Evolutionary conservation across 2,113 vertebrate species (phyloP).

Genomic region (Chloroceryle aenea): DNA sequence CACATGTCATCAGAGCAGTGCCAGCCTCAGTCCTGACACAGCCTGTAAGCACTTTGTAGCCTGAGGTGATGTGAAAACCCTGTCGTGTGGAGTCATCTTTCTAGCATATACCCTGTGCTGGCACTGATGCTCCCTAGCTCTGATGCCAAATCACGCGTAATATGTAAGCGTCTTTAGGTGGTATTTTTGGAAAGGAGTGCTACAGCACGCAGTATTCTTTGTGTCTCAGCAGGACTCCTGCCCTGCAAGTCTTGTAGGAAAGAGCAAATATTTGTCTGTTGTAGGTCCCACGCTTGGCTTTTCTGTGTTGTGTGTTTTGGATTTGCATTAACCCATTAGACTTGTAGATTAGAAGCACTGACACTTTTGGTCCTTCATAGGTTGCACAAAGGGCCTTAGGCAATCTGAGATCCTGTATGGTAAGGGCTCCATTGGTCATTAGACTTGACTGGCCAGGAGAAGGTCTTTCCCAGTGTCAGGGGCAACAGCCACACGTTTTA

Average conservation of each 20-base stretch:
- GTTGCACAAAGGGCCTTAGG: conserved; percentile 40
- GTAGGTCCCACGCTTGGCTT: conserved; percentile 17
- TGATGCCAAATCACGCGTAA: conserved; percentile 45
- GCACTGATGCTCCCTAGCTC: conserved; percentile 38
- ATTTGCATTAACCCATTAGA: conserved; percentile 23
- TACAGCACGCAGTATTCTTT: conserved; percentile 53
- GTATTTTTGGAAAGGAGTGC: conserved; percentile 57
- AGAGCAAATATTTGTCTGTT: conserved; percentile 6
- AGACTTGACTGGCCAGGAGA: background rate
- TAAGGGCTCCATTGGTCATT: background rate
- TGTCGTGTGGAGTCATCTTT: background rate
- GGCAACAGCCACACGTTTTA: background rate
- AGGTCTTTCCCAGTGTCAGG: background rate
- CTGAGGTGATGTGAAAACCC: conserved; percentile 26
- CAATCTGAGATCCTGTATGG: conserved; percentile 3
- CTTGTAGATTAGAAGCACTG: conserved; percentile 56
- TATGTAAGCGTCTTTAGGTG: conserved; percentile 17
- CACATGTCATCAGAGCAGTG: background rate
- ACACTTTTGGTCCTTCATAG: conserved; percentile 59
- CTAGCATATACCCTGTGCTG: conserved; percentile 10
- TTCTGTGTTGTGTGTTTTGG: background rate
- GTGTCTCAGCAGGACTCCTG: conserved; percentile 61
- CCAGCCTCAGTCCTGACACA: conserved; percentile 19
- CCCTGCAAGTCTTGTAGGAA: conserved; percentile 27
- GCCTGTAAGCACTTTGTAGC: conserved; percentile 41